Percentiles rank a stretch among this genome's conserved stretches.
These are phyloP conservation scores for Archips crataeganus DNA, from an alignment of 2,888 invertebrate species.

Conservation along the genomic window DNA sequence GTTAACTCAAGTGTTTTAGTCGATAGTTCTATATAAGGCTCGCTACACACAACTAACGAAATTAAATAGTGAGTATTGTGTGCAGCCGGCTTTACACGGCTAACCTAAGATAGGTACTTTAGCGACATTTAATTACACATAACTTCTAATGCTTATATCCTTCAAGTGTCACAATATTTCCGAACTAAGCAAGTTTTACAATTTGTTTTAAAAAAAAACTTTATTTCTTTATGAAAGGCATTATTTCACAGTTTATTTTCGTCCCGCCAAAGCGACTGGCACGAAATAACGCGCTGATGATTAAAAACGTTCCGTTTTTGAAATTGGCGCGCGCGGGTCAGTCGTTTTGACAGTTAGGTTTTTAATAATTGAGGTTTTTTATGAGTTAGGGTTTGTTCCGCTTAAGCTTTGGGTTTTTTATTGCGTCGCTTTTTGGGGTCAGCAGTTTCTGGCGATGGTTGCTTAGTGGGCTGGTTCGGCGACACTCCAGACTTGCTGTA, in stretches of 20 bases:
- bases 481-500: constrained; percentile 88
- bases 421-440: constrained; percentile 73
- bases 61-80: constrained; percentile 14
- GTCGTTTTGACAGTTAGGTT: constrained; percentile 49
- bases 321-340: constrained; percentile 27
- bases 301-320: constrained; percentile 33
- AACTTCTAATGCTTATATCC: constrained; percentile 40
- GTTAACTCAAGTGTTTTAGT: constrained; percentile 26
- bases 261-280: constrained; percentile 43
- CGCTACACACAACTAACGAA: constrained; percentile 24
- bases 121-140: constrained; percentile 53
- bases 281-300: constrained; percentile 19
- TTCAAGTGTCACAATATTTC: constrained; percentile 41
- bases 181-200: constrained; percentile 32
- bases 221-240: constrained; percentile 53
- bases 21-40: constrained; percentile 41
- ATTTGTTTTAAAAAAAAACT: constrained; percentile 35
- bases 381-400: constrained; percentile 4
- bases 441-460: constrained; percentile 49
- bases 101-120: constrained; percentile 57
- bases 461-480: constrained; percentile 55
- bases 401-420: constrained; percentile 73
- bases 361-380: constrained; percentile 19
- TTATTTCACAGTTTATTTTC: constrained; percentile 51
- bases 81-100: constrained; percentile 36